phyloP scores from a whole-genome alignment of 2,113 vertebrate genomes.

The Pterocles gutturalis region DNA sequence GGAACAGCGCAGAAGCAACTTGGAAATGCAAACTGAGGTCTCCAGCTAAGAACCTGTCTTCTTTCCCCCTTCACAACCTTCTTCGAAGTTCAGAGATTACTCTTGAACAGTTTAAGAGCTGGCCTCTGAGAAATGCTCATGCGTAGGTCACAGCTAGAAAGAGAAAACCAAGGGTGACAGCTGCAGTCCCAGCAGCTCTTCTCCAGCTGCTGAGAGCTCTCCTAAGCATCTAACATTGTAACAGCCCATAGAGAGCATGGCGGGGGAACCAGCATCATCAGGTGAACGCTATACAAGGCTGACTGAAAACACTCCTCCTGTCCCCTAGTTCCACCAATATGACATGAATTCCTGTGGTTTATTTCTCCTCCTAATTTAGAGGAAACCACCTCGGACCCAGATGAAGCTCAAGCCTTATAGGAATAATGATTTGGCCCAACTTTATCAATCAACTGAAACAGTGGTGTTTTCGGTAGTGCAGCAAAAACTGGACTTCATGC shows the following conservation, averaged over 20 bases:
- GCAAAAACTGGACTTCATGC: neutral
- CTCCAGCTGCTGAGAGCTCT: neutral
- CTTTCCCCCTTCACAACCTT: neutral
- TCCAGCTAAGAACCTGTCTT: neutral
- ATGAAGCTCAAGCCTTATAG: neutral
- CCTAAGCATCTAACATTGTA: rapidly evolving
- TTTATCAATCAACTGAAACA: neutral
- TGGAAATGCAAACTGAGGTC: neutral
- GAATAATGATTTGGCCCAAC: neutral
- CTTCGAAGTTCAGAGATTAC: neutral
- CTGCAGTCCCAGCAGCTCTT: neutral
- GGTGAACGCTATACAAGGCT: neutral
- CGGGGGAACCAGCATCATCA: neutral
- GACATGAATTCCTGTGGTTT: neutral
- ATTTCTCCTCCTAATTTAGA: neutral
- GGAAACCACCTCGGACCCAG: neutral
- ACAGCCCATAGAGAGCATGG: rapidly evolving
- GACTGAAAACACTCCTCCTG: neutral
- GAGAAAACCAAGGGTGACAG: neutral
- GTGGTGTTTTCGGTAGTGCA: neutral
- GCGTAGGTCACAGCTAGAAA: neutral
- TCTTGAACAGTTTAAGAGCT: neutral
- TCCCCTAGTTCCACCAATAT: neutral
- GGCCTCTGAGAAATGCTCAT: neutral
- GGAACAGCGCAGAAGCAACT: neutral